phyloP scores from a whole-genome alignment of 2,113 vertebrate genomes.

The Cyrtonyx montezumae region DNA sequence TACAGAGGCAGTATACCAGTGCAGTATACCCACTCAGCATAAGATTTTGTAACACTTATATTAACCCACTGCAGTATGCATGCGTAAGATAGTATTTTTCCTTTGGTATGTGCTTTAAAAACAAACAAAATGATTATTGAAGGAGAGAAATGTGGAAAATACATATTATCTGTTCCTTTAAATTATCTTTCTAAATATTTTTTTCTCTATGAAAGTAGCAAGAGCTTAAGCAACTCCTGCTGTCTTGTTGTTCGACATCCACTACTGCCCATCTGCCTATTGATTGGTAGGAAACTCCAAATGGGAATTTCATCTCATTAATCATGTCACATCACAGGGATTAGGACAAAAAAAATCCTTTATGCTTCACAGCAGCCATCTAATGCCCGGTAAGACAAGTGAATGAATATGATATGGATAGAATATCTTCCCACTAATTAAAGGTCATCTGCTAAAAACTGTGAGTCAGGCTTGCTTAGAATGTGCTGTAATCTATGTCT shows the following conservation, averaged over 20 bases:
- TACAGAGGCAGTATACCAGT: background rate
- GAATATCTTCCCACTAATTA: constrained; percentile 76
- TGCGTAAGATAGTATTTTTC: background rate
- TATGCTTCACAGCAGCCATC: constrained; percentile 77
- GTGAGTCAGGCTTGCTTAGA: constrained; percentile 26
- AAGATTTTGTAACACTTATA: background rate
- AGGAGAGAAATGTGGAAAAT: background rate
- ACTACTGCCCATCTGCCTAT: constrained; percentile 80
- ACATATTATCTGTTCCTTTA: constrained; percentile 60
- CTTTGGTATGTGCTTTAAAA: background rate
- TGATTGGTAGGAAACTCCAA: constrained; percentile 81
- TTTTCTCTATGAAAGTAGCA: constrained; percentile 62
- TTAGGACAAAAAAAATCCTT: constrained; percentile 75
- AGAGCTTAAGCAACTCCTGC: constrained; percentile 74
- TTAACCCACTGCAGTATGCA: background rate
- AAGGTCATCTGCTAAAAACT: constrained; percentile 74
- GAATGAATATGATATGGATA: constrained; percentile 74
- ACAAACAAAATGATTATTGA: background rate
- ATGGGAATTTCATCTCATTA: constrained; percentile 82
- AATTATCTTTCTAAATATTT: constrained; percentile 56
- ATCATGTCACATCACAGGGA: constrained; percentile 82
- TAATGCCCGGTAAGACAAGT: constrained; percentile 75
- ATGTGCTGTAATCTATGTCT: background rate
- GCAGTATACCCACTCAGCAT: background rate
- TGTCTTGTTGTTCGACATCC: constrained; percentile 77